phyloP scores from a whole-genome alignment of 2,113 vertebrate genomes.

The Zapus hudsonius region DNA sequence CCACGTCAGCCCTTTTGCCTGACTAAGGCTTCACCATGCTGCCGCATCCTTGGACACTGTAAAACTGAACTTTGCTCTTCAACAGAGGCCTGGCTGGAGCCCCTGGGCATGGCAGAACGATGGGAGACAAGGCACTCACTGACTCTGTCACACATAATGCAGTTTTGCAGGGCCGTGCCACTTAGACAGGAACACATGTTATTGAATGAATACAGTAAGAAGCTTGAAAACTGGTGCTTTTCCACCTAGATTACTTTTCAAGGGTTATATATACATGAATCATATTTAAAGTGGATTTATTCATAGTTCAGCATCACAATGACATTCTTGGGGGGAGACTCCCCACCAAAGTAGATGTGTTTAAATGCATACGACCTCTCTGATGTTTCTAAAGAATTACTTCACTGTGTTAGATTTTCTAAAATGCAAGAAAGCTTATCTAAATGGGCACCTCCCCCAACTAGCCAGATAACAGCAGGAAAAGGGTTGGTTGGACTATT shows the following conservation, averaged over 20 bases:
- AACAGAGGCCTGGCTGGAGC: not conserved
- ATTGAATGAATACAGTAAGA: not conserved
- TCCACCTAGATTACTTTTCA: not conserved
- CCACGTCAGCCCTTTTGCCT: not conserved
- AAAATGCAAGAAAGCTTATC: slow-evolving; percentile 30
- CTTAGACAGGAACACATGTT: not conserved
- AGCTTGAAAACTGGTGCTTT: not conserved
- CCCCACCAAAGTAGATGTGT: not conserved
- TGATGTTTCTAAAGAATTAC: not conserved
- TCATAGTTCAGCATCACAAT: not conserved
- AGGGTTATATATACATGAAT: not conserved
- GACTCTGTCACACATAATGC: not conserved
- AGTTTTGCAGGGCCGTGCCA: not conserved
- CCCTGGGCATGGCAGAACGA: not conserved
- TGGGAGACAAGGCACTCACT: not conserved
- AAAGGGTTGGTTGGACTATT: slow-evolving; percentile 21
- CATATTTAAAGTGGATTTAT: slow-evolving; percentile 22
- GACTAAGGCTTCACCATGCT: rapidly evolving
- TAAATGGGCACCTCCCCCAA: not conserved
- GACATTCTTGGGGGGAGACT: not conserved
- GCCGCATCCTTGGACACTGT: not conserved
- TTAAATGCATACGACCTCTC: not conserved
- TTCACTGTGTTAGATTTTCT: slow-evolving; percentile 11
- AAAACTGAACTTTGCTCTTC: slow-evolving; percentile 13
- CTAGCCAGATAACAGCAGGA: not conserved